phyloP scores from a whole-genome alignment of 2,888 invertebrate genomes.

The Acronicta alni region DNA sequence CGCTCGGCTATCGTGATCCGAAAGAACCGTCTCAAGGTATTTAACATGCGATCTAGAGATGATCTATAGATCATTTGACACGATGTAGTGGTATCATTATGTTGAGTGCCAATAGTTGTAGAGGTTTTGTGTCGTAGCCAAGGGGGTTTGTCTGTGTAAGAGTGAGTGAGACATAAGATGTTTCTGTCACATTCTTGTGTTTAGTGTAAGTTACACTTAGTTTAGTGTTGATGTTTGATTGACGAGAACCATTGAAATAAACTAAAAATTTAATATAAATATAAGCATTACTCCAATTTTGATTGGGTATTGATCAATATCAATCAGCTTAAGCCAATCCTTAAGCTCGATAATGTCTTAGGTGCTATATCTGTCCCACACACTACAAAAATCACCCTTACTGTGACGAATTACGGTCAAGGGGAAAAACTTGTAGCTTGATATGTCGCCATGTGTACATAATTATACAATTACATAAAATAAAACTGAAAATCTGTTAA shows the following conservation, averaged over 20 bases:
- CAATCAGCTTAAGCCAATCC: too few species aligned
- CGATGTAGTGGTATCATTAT: constrained; percentile 80
- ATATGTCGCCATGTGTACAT: too few species aligned
- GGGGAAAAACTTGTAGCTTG: too few species aligned
- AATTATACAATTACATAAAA: too few species aligned
- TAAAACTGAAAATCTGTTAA: too few species aligned
- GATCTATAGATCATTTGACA: constrained; percentile 65
- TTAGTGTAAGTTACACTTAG: background rate
- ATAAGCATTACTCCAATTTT: too few species aligned
- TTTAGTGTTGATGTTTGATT: constrained; percentile 38
- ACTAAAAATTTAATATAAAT: too few species aligned
- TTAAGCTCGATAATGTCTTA: too few species aligned
- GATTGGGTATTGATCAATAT: too few species aligned
- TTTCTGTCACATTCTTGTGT: constrained; percentile 66
- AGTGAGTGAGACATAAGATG: constrained; percentile 74
- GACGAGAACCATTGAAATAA: background rate
- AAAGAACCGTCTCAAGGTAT: constrained; percentile 89
- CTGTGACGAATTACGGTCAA: too few species aligned
- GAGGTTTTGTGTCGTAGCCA: constrained; percentile 88
- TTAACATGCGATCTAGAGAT: constrained; percentile 65
- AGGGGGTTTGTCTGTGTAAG: constrained; percentile 86
- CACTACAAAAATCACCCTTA: too few species aligned
- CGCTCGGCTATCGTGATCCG: constrained; percentile 90
- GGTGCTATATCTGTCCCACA: too few species aligned
- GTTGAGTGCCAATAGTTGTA: constrained; percentile 83